Conservation (phyloP, 2,113 vertebrate genomes). For the Prionailurus viverrinus region DNA sequence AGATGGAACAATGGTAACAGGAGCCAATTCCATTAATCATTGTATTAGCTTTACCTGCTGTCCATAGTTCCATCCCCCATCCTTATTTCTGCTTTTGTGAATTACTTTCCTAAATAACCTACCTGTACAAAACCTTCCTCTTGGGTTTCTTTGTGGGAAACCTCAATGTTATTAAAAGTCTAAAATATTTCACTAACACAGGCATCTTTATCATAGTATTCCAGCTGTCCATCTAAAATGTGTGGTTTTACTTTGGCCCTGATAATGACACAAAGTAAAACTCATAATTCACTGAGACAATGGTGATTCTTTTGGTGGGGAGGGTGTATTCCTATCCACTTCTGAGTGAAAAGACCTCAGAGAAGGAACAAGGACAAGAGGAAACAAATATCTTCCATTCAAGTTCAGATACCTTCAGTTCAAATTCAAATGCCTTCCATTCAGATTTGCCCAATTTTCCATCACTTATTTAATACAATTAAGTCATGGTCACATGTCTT, state of each 20-base stretch:
- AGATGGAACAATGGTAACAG: too few relatives aligned
- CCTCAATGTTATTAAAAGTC: not conserved
- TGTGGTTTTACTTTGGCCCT: not conserved
- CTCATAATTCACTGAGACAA: not conserved
- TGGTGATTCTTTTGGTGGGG: not conserved
- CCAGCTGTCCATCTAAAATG: not conserved
- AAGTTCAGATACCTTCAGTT: not conserved
- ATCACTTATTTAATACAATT: not conserved
- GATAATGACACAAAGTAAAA: not conserved
- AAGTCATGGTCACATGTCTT: not conserved
- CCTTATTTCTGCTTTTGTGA: not conserved
- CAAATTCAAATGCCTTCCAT: not conserved
- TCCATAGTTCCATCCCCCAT: not conserved
- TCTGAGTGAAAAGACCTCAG: not conserved
- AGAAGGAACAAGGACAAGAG: not conserved
- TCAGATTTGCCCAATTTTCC: not conserved
- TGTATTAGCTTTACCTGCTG: not conserved
- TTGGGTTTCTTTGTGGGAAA: not conserved
- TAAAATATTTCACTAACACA: not conserved
- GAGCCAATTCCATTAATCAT: not conserved
- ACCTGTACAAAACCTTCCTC: not conserved
- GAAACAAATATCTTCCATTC: not conserved
- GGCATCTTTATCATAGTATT: not conserved
- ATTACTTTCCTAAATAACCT: not conserved
- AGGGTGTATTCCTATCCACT: not conserved